Percentiles rank a stretch among this genome's conserved stretches.
These are phyloP conservation scores for Anthonomus grandis DNA, from an alignment of 1,140 invertebrate genomes.

Conservation along the genomic window DNA sequence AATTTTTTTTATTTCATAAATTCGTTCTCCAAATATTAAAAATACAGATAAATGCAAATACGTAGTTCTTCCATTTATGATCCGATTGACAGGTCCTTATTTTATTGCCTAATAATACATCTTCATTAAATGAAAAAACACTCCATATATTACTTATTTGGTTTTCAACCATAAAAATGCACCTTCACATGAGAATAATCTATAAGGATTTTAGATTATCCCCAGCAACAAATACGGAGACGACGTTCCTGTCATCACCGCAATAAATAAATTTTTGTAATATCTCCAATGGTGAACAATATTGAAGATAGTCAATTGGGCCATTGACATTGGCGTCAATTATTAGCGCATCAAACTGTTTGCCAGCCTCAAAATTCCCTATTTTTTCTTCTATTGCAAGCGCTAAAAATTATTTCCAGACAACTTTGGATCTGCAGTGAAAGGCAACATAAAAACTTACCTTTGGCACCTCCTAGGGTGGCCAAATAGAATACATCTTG, in stretches of 20 bases:
- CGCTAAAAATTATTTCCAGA: constrained; percentile 55
- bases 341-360: constrained; percentile 82
- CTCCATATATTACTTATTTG: no score
- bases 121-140: no score
- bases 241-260: constrained; percentile 83
- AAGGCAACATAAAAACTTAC: constrained; percentile 53
- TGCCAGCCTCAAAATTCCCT: constrained; percentile 76
- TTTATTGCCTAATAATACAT: no score
- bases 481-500: constrained; percentile 79
- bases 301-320: constrained; percentile 40
- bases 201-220: no score
- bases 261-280: constrained; percentile 79
- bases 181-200: no score
- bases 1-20: no score
- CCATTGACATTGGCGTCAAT: constrained; percentile 53
- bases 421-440: no score
- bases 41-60: no score
- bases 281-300: constrained; percentile 55
- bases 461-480: constrained; percentile 80
- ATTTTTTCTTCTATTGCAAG: constrained; percentile 67
- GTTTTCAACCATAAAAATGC: no score
- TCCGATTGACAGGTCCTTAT: no score
- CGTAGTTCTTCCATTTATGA: no score
- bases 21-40: no score
- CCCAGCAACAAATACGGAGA: constrained; percentile 14